Evolutionary conservation across 2,888 invertebrate species (phyloP).

Genomic region (Drosophila anomalata): DNA sequence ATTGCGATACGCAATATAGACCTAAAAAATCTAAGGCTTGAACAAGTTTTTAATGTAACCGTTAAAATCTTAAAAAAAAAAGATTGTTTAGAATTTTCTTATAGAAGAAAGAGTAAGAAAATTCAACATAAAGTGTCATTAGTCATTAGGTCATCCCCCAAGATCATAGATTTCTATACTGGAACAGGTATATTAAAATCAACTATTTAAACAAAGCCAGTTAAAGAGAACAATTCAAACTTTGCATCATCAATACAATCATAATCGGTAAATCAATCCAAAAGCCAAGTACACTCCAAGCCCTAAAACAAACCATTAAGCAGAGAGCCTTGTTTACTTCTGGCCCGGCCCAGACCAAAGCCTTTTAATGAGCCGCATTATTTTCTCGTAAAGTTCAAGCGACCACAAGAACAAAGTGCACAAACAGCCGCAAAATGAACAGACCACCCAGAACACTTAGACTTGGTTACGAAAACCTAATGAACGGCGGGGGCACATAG

Average conservation of each 20-base stretch:
- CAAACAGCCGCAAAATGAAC: conserved; percentile 42
- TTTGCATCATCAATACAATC: conserved; percentile 13
- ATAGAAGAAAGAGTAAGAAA: no score
- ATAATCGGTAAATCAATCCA: conserved; percentile 21
- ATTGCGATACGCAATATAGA: background rate
- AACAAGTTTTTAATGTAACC: no score
- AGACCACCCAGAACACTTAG: conserved; percentile 31
- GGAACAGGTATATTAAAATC: background rate
- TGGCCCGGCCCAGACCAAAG: conserved; percentile 21
- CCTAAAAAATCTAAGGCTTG: no score
- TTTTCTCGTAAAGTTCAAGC: conserved; percentile 61
- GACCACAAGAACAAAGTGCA: conserved; percentile 50
- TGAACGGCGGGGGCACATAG: conserved; percentile 48
- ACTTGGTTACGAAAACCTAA: conserved; percentile 50
- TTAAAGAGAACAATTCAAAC: conserved; percentile 16
- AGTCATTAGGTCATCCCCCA: no score
- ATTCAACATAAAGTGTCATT: no score
- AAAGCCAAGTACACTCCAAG: conserved; percentile 17
- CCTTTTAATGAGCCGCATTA: conserved; percentile 53
- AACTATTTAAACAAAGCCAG: background rate
- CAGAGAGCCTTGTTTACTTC: conserved; percentile 36
- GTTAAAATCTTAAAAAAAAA: no score
- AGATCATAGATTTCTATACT: no score
- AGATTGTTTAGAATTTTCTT: no score
- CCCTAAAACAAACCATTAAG: conserved; percentile 40